A percentile compares a stretch with the other conserved stretches of the same genome.
phyloP scores from a whole-genome alignment of 2,888 invertebrate genomes.

The Osmoderma eremita region DNA sequence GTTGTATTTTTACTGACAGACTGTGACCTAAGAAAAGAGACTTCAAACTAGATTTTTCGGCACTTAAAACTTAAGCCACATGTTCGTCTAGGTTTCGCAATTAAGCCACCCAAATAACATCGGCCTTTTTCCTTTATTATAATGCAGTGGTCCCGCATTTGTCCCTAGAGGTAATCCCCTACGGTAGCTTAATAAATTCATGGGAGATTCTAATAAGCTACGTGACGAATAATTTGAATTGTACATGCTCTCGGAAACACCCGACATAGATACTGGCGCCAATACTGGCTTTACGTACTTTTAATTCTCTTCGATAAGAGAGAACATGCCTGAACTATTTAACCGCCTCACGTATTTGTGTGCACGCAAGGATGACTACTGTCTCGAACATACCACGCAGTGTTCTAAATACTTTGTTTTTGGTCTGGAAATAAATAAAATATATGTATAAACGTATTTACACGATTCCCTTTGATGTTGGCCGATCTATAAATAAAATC shows the following conservation, averaged over 20 bases:
- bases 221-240: constrained; percentile 30
- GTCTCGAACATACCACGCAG: no score
- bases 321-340: no score
- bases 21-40: constrained; percentile 25
- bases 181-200: constrained; percentile 31
- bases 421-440: constrained; percentile 27
- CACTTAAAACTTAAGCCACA: no score
- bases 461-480: constrained; percentile 18
- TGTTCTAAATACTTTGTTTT: constrained; percentile 24
- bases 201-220: constrained; percentile 31
- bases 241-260: constrained; percentile 33
- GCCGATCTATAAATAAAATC: constrained; percentile 21
- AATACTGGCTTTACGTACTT: constrained; percentile 25
- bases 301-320: constrained; percentile 27
- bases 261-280: constrained; percentile 35
- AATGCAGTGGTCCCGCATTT: constrained; percentile 20
- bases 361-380: not conserved
- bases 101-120: no score
- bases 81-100: no score
- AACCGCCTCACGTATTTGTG: not conserved
- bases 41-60: no score
- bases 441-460: constrained; percentile 10
- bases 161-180: not conserved
- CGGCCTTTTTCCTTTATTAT: constrained; percentile 7
- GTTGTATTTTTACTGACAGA: constrained; percentile 19